Evolutionary conservation across 2,113 vertebrate genomes (phyloP).

Genomic region (Hippocampus abdominalis): DNA sequence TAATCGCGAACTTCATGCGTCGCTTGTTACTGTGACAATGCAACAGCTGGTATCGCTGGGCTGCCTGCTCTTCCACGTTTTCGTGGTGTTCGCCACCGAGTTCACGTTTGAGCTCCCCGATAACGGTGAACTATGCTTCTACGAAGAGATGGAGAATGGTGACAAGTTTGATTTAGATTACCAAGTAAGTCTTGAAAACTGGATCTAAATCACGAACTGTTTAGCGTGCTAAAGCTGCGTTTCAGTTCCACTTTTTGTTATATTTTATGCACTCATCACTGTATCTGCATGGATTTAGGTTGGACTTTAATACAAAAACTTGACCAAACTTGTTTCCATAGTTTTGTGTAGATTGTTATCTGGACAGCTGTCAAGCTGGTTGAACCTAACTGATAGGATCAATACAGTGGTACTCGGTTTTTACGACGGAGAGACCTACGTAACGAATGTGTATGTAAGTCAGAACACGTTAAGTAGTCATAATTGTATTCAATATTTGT

Average conservation of each 20-base stretch:
- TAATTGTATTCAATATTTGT: neutral
- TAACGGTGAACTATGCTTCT: slow-evolving; percentile 77
- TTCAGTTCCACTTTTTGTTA: neutral
- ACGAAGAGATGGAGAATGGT: slow-evolving; percentile 68
- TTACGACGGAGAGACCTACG: neutral
- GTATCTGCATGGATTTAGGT: neutral
- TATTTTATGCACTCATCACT: neutral
- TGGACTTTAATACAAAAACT: neutral
- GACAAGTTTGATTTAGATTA: slow-evolving; percentile 70
- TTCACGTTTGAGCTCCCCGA: slow-evolving; percentile 75
- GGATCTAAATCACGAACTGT: neutral
- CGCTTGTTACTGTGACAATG: neutral
- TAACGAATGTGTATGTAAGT: neutral
- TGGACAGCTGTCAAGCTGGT: neutral
- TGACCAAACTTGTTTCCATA: neutral
- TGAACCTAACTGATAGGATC: neutral
- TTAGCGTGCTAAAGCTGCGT: neutral
- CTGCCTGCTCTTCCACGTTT: slow-evolving; percentile 37
- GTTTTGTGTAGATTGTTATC: neutral
- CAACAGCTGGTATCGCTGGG: slow-evolving; percentile 21
- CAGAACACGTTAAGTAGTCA: neutral
- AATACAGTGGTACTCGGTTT: neutral
- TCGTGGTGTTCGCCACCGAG: slow-evolving; percentile 55
- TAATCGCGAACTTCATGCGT: neutral
- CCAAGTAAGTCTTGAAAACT: slow-evolving; percentile 62